Percentiles rank a stretch among this genome's conserved stretches.
Evolutionary conservation across 1,140 invertebrate species (phyloP).

Genomic region (Arctopsyche grandis): DNA sequence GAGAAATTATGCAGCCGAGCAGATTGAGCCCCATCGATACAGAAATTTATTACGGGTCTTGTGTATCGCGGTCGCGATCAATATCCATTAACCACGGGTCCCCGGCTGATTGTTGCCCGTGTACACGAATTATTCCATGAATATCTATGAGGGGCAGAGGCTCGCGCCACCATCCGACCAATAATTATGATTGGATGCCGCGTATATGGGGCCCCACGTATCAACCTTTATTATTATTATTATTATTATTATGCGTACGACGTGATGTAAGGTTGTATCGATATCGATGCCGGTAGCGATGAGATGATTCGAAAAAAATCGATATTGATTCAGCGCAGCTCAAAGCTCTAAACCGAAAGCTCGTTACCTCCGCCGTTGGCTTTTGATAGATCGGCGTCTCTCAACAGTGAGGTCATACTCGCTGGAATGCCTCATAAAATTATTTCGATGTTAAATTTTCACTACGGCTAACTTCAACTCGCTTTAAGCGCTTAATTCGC

Average conservation of each 20-base stretch:
- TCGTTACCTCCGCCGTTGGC: slow-evolving; percentile 35
- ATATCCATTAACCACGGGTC: slow-evolving; percentile 52
- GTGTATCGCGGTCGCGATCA: slow-evolving; percentile 41
- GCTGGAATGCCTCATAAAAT: not conserved
- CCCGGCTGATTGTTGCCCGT: slow-evolving; percentile 40
- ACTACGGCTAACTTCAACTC: too few relatives aligned
- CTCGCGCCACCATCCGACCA: slow-evolving; percentile 47
- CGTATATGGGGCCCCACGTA: not conserved
- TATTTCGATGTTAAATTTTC: too few relatives aligned
- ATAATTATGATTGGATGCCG: slow-evolving; percentile 53
- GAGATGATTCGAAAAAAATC: slow-evolving; percentile 45
- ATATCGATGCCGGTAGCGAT: slow-evolving; percentile 43
- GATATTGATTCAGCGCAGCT: slow-evolving; percentile 45
- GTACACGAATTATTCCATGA: slow-evolving; percentile 53
- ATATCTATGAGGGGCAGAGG: slow-evolving; percentile 51
- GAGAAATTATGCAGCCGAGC: not conserved
- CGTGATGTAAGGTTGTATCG: slow-evolving; percentile 9
- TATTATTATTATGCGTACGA: slow-evolving; percentile 22
- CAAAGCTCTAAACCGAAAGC: slow-evolving; percentile 40
- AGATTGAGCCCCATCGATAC: not conserved
- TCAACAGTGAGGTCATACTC: not conserved
- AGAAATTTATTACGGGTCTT: slow-evolving; percentile 26
- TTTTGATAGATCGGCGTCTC: not conserved
- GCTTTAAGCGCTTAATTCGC: too few relatives aligned
- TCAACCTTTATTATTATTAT: slow-evolving; percentile 5